A percentile compares a stretch with the other conserved stretches of the same genome.
phyloP scores from a whole-genome alignment of 2,888 invertebrate genomes.

The Subacronicta megacephala region DNA sequence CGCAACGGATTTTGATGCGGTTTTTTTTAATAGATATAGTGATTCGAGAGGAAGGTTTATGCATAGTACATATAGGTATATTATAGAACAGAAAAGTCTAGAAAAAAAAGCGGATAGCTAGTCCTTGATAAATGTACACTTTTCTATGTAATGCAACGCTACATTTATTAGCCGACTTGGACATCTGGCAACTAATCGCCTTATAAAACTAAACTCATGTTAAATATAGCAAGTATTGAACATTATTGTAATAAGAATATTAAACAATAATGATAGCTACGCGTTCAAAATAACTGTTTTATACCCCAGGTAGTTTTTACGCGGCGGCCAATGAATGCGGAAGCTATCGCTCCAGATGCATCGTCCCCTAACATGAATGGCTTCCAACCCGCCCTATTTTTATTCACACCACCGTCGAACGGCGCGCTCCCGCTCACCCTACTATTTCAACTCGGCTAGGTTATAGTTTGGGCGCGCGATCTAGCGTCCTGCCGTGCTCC shows the following conservation, averaged over 20 bases:
- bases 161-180: too few species aligned
- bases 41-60: too few species aligned
- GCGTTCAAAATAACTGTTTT: conserved; percentile 53
- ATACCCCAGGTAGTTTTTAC: conserved; percentile 58
- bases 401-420: conserved; percentile 68
- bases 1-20: too few species aligned
- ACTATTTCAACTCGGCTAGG: conserved; percentile 81
- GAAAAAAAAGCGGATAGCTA: too few species aligned
- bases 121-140: too few species aligned
- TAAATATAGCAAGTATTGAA: too few species aligned
- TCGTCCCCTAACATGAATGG: conserved; percentile 82
- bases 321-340: conserved; percentile 75
- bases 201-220: too few species aligned
- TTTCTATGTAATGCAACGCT: too few species aligned
- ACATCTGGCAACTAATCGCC: too few species aligned
- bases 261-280: conserved; percentile 31
- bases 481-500: conserved; percentile 75
- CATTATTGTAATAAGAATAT: conserved; percentile 19
- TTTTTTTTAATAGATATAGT: too few species aligned
- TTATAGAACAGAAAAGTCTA: too few species aligned
- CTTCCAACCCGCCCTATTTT: conserved; percentile 72
- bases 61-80: too few species aligned
- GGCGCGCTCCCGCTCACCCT: conserved; percentile 72
- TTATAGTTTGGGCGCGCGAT: conserved; percentile 84
- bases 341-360: conserved; percentile 70